These are phyloP conservation scores for Grammomys surdaster DNA, from an alignment of 2,113 vertebrate genomes.

Conservation along the genomic window DNA sequence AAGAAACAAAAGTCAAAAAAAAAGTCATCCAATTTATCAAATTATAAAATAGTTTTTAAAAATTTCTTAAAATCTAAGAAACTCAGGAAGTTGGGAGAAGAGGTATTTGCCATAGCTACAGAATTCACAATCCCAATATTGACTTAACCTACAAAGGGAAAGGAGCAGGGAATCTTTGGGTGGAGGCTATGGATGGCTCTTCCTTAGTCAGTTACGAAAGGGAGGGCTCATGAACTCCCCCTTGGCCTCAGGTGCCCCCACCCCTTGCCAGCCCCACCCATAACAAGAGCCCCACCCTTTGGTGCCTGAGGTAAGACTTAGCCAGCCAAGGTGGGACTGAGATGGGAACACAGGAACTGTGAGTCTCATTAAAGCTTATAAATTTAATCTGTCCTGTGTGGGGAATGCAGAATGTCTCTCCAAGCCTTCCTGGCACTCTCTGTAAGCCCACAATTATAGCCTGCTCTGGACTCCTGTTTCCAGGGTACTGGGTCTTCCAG, in stretches of 20 bases:
- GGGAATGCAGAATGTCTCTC: neutral
- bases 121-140: neutral
- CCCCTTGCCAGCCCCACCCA: neutral
- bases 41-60: neutral
- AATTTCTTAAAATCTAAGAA: conserved; percentile 6
- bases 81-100: neutral
- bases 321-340: accelerated
- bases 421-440: neutral
- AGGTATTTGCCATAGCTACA: neutral
- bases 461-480: conserved; percentile 39
- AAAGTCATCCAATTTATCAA: neutral
- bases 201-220: conserved; percentile 18
- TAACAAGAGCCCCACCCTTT: neutral
- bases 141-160: conserved; percentile 18
- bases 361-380: neutral
- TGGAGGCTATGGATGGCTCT: neutral
- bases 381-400: neutral
- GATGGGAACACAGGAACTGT: neutral
- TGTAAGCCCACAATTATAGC: conserved; percentile 4
- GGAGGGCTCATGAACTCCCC: neutral
- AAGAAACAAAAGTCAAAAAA: conserved; percentile 47
- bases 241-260: neutral
- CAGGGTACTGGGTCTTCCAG: conserved; percentile 1
- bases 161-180: neutral
- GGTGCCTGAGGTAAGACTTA: too few species aligned